phyloP scores from a whole-genome alignment of 2,888 invertebrate genomes.

The Steinernema scapterisci region DNA sequence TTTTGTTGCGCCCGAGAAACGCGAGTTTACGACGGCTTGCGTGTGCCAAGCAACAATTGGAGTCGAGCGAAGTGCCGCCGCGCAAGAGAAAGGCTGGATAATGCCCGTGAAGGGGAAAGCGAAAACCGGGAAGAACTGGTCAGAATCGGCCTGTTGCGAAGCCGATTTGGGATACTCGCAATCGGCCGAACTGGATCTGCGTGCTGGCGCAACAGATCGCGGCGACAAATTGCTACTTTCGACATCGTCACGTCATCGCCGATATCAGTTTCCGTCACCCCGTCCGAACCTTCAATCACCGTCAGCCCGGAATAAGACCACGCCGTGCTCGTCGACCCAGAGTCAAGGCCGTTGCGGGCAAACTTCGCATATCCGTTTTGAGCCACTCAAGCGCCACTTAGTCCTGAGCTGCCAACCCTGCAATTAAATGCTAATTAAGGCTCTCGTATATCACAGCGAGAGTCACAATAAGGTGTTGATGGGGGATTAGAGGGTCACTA shows the following conservation, averaged over 20 bases:
- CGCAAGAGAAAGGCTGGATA: too few species aligned
- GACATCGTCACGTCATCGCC: neutral
- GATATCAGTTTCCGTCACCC: neutral
- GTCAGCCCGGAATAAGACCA: neutral
- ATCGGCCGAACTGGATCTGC: neutral
- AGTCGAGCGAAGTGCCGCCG: neutral
- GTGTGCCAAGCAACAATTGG: neutral
- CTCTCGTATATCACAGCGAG: neutral
- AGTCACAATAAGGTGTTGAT: slow-evolving; percentile 31
- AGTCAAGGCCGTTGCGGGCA: slow-evolving; percentile 9
- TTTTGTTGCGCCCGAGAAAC: neutral
- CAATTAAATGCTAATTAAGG: slow-evolving; percentile 30
- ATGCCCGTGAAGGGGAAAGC: too few species aligned
- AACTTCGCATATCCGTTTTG: neutral
- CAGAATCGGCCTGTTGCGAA: too few species aligned
- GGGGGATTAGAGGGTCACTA: slow-evolving; percentile 28
- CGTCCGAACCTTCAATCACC: slow-evolving; percentile 1
- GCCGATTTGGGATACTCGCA: neutral
- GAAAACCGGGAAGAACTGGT: too few species aligned
- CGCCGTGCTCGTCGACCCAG: neutral
- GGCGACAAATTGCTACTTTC: slow-evolving; percentile 1
- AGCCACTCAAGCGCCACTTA: neutral
- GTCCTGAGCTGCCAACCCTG: slow-evolving; percentile 14
- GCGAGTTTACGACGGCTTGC: slow-evolving; percentile 25
- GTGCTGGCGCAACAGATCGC: slow-evolving; percentile 6